Percentiles rank a stretch among this genome's conserved stretches.
Conservation (phyloP, 2,113 vertebrate species). For the Zosterops borbonicus region DNA sequence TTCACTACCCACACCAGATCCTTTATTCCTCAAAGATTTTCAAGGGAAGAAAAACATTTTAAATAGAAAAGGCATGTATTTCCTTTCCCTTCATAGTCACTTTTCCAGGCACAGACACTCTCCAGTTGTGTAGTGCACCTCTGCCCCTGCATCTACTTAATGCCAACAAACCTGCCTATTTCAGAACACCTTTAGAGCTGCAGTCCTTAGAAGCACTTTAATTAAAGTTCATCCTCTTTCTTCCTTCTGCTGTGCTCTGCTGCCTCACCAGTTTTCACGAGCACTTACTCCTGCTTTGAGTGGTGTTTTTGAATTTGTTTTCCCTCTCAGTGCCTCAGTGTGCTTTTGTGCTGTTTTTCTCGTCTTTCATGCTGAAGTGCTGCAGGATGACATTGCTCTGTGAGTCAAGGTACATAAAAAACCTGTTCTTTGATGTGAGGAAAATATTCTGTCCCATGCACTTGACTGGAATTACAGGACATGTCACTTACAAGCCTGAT, state of each 20-base stretch:
- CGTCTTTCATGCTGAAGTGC: constrained; percentile 1
- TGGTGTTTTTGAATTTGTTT: background rate
- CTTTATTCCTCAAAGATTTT: background rate
- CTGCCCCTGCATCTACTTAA: background rate
- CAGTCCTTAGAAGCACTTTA: background rate
- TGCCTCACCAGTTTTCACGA: background rate
- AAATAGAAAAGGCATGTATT: background rate
- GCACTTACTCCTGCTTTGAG: background rate
- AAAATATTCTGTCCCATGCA: constrained; percentile 48
- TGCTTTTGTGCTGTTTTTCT: background rate
- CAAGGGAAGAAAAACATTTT: background rate
- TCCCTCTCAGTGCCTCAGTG: background rate
- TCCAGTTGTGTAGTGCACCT: background rate
- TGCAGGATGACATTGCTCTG: background rate
- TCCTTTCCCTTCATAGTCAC: background rate
- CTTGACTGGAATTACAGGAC: constrained; percentile 38
- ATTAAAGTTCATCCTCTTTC: background rate
- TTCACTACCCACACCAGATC: background rate
- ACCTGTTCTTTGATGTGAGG: constrained; percentile 23
- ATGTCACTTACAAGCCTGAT: background rate
- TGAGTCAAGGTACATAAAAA: constrained; percentile 17
- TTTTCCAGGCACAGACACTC: background rate
- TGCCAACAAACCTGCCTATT: background rate
- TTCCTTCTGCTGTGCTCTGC: background rate
- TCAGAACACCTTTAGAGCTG: background rate